Evolutionary conservation across 2,797 vertebrate genomes (phyloP), one percentile per base, ranked within the genome.

Genomic region (Sebastes taczanowskii): DNA sequence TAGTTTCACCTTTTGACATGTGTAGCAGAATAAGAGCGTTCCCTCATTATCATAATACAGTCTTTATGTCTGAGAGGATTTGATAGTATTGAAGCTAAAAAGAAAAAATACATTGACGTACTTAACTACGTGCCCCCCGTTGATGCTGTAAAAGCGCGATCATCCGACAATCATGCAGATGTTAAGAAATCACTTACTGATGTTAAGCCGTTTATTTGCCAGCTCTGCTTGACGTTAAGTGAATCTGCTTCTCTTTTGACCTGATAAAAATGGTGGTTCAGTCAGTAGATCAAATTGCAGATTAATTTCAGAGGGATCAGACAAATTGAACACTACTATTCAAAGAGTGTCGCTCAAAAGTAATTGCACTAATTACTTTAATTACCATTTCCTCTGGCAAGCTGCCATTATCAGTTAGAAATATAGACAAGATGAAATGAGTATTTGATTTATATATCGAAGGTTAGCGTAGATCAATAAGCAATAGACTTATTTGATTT

Each of bases 351-450:
- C 11, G 8, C 61, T 71, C 62, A 69, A 71, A 84, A 79, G 77
- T 77, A 64, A 84, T 86, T 77, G 77, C 62, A n/a, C 70, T 88
- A 80, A 90, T 90, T 90, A 82, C 38, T 22, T 70, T 80, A 80
- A 85, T 89, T 85, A 79, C 62, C 13, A 11, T 73, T 80, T 77
- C 53, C 46, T 71, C 68, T 82, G 69, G 71, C 74, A 82, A 72
- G 68, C 80, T 85, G 77, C 62, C 76, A 71, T 81, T 79, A 78
- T 82, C 49, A 58, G 63, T 62, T 82, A 81, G 11, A 78, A 72
- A 80, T 66, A n/a, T 8, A 63, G 42, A 69, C 53, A 63, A 34
- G 60, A 70, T 81, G 20, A 83, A 85, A 87, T 72, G 27, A 78
- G 68, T 82, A 66, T 84, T 74, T 63, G 52, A 82, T 86, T 76